Evolutionary conservation across 2,888 invertebrate species (phyloP), one percentile per base, ranked within the genome.

Genomic region (Notocelia uddmanniana): DNA sequence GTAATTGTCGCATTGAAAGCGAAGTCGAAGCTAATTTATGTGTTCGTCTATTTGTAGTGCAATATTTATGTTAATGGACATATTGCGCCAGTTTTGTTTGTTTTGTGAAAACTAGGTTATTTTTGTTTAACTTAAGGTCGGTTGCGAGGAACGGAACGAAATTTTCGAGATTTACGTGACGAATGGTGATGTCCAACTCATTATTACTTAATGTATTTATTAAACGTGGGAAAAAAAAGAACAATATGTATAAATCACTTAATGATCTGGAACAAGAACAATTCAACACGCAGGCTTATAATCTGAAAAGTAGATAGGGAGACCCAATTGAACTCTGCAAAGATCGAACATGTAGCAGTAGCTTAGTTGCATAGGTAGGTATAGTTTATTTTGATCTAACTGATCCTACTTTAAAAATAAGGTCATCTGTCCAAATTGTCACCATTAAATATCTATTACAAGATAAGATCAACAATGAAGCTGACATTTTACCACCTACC

Each of bases 11-110:
- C 64, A 21, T 68, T 57, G 67, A 72, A 62, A 57, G 23, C 21
- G 57, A 68, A 55, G 72, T 67, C 60, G 54, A 67, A 71, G 54
- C 64, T 60, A 67, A 71, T 67, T 67, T 67, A 54, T 67, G 59
- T 59, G 52, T 70, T 41, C 57, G 37, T 57, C 50, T 78, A 77
- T 77, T 75, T 66, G 50, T 67, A 75, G 78, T 81, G 83, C 82
- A 85, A 86, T 82, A 77, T 84, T 83, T 87, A 87, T 87, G 86
- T 76, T 81, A 85, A 88, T 85, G 78, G 73, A 74, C 74, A 76
- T 79, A 75, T 80, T 80, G 80, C 83, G 77, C 82, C 80, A 77
- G 77, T 80, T 83, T 84, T 85, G 76, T 78, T 66, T 55, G 75
- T 74, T 83, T 78, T 83, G 85, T 67, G 79, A 73, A 66, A 67